phyloP scores from a whole-genome alignment of 2,888 invertebrate genomes.

The Idaea aversata region DNA sequence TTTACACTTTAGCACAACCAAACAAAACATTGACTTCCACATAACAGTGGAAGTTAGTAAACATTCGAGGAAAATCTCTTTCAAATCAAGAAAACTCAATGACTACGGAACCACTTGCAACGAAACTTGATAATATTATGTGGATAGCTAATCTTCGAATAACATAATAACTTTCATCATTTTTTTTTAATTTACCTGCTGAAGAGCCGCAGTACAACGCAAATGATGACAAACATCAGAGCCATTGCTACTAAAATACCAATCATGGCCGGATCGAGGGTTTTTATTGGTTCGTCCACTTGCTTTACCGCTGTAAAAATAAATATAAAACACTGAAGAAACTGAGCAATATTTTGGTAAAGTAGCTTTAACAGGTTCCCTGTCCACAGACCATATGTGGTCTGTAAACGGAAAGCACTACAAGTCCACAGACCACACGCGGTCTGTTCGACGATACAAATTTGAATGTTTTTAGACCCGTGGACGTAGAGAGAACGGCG shows the following conservation, averaged over 20 bases:
- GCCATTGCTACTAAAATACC: conserved; percentile 94
- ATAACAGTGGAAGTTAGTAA: not conserved
- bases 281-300: conserved; percentile 81
- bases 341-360: not conserved
- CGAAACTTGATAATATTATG: too few species aligned
- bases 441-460: too few species aligned
- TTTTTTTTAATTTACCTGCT: conserved; percentile 84
- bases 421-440: too few species aligned
- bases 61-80: not conserved
- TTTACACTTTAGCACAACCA: not conserved
- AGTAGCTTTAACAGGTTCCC: too few species aligned
- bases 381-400: too few species aligned
- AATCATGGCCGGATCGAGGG: conserved; percentile 94
- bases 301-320: conserved; percentile 77
- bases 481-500: too few species aligned
- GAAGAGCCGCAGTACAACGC: conserved; percentile 93
- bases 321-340: not conserved
- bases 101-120: too few species aligned
- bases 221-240: conserved; percentile 96
- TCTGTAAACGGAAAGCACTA: too few species aligned
- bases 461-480: too few species aligned
- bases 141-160: not conserved
- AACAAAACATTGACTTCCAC: not conserved
- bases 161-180: not conserved
- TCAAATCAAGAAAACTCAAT: too few species aligned